phyloP scores from a whole-genome alignment of 2,888 invertebrate species.

The Noctuana brunneofusca region DNA sequence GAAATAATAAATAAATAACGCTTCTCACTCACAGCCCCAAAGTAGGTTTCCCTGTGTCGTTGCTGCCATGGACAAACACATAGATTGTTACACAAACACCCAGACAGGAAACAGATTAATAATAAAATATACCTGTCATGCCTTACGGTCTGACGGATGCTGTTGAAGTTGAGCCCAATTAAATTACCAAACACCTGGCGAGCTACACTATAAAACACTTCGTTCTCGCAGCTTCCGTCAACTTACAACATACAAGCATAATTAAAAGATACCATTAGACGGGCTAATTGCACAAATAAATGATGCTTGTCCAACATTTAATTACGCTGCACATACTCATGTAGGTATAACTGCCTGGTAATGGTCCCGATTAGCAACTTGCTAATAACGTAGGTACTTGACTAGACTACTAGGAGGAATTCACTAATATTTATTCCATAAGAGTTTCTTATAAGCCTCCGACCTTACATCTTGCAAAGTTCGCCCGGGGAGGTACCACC shows the following conservation, averaged over 20 bases:
- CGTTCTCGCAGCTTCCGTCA: neutral
- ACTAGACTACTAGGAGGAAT: neutral
- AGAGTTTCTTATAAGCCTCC: too few species aligned
- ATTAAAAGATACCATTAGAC: slow-evolving; percentile 23
- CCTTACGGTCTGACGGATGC: too few species aligned
- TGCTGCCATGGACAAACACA: too few species aligned
- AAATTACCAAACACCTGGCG: neutral
- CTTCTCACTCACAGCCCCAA: too few species aligned
- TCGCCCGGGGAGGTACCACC: too few species aligned
- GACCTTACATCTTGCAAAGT: too few species aligned
- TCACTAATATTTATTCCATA: neutral
- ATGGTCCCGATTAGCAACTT: slow-evolving; percentile 13
- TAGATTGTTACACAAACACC: too few species aligned
- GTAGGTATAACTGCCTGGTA: neutral
- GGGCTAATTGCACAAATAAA: slow-evolving; percentile 27
- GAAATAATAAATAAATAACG: too few species aligned
- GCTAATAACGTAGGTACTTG: slow-evolving; percentile 14
- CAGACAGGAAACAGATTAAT: too few species aligned
- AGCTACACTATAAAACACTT: neutral
- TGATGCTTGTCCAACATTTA: slow-evolving; percentile 26
- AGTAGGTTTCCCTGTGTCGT: too few species aligned
- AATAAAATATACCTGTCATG: too few species aligned
- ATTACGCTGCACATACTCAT: slow-evolving; percentile 24
- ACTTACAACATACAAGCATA: neutral
- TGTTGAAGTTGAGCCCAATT: neutral